Evolutionary conservation across 2,888 invertebrate species (phyloP).

Genomic region (Tolmerus cingulatus): DNA sequence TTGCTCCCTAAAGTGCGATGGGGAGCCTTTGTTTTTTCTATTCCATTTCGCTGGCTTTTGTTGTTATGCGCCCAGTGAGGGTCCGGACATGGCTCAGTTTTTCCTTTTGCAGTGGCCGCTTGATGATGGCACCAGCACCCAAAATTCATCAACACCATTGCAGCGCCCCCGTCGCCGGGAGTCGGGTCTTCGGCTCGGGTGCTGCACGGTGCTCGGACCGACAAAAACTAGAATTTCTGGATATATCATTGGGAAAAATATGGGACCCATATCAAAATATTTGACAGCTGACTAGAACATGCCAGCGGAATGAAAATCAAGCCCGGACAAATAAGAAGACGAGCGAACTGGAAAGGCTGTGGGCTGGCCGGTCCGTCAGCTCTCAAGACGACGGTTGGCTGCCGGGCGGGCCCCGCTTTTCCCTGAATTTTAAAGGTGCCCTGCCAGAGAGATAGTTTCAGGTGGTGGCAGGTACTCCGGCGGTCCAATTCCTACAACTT

Average conservation of each 20-base stretch:
- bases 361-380: slow-evolving; percentile 28
- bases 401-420: background rate
- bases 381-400: slow-evolving; percentile 20
- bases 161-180: background rate
- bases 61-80: background rate
- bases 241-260: slow-evolving; percentile 42
- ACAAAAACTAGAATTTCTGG: slow-evolving; percentile 38
- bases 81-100: background rate
- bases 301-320: slow-evolving; percentile 51
- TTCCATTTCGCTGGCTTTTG: background rate
- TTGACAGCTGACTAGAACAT: slow-evolving; percentile 65
- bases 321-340: slow-evolving; percentile 41
- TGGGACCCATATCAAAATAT: slow-evolving; percentile 64
- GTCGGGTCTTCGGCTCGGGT: background rate
- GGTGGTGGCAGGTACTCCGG: background rate
- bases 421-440: background rate
- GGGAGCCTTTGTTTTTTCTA: slow-evolving; percentile 24
- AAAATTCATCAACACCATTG: slow-evolving; percentile 41
- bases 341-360: background rate
- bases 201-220: background rate
- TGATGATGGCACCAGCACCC: slow-evolving; percentile 38
- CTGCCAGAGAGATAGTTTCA: background rate
- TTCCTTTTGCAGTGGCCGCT: background rate
- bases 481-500: background rate
- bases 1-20: slow-evolving; percentile 13